phyloP scores from a whole-genome alignment of 2,888 invertebrate genomes.

The Furcula furcula region DNA sequence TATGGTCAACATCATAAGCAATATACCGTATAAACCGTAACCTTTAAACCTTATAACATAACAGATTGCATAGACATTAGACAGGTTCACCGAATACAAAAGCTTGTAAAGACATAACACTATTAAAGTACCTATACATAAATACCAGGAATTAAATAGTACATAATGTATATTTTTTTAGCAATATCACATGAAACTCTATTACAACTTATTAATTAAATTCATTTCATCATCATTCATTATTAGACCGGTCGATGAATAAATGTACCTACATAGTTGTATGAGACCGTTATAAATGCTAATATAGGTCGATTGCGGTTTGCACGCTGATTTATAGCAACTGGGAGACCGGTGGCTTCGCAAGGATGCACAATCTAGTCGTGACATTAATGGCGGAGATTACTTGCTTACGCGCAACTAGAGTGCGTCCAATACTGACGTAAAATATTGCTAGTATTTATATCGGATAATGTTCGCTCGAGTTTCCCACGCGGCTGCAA shows the following conservation, averaged over 20 bases:
- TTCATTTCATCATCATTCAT: no score
- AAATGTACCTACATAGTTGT: slow-evolving; percentile 22
- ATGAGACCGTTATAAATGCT: slow-evolving; percentile 37
- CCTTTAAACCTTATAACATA: no score
- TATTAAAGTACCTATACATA: slow-evolving; percentile 11
- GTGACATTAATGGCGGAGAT: slow-evolving; percentile 59
- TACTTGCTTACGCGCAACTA: slow-evolving; percentile 51
- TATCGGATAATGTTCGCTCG: slow-evolving; percentile 41
- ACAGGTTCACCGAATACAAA: no score
- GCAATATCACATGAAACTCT: slow-evolving; percentile 41
- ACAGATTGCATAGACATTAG: no score
- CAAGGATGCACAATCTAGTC: slow-evolving; percentile 73
- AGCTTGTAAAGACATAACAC: no score
- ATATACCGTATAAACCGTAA: no score
- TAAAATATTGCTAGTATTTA: slow-evolving; percentile 61
- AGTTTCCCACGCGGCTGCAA: slow-evolving; percentile 65
- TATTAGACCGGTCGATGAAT: slow-evolving; percentile 37
- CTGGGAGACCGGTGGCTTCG: slow-evolving; percentile 38
- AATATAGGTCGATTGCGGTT: slow-evolving; percentile 42
- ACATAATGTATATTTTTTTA: no score
- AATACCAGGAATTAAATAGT: slow-evolving; percentile 24
- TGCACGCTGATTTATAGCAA: slow-evolving; percentile 42
- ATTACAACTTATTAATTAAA: slow-evolving; percentile 35
- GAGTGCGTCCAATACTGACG: slow-evolving; percentile 61
- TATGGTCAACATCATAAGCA: no score